phyloP scores from a whole-genome alignment of 2,797 vertebrate species.

The Lithobates pipiens region DNA sequence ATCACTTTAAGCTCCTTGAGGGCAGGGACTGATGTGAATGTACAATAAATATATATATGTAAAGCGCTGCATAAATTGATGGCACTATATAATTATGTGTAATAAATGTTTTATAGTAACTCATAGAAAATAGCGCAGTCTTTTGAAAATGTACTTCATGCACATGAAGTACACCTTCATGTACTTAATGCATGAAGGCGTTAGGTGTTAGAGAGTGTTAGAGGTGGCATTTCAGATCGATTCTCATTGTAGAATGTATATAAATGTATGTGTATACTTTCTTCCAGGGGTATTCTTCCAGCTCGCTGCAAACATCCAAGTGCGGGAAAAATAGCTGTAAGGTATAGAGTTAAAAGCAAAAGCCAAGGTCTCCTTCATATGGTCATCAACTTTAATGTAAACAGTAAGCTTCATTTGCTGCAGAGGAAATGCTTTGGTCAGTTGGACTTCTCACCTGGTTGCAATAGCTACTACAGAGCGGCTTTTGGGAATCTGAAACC shows the following conservation, averaged over 20 bases:
- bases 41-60: too few species aligned
- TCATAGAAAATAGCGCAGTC: too few species aligned
- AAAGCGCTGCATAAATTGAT: too few species aligned
- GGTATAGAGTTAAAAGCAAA: constrained; percentile 65
- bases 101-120: too few species aligned
- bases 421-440: constrained; percentile 65
- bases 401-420: constrained; percentile 65
- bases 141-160: too few species aligned
- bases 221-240: background rate
- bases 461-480: constrained; percentile 42
- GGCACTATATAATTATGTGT: too few species aligned
- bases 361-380: constrained; percentile 46
- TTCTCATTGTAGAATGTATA: background rate
- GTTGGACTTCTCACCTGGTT: constrained; percentile 63
- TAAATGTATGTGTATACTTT: background rate
- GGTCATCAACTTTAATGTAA: constrained; percentile 60
- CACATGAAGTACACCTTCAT: too few species aligned
- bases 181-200: too few species aligned
- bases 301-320: background rate
- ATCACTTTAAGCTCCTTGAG: too few species aligned
- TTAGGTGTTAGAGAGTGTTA: too few species aligned
- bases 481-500: constrained; percentile 54
- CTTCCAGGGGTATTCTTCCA: constrained; percentile 4
- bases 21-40: too few species aligned
- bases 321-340: constrained; percentile 51